Evolutionary conservation across 2,888 invertebrate species (phyloP), one percentile per base, ranked within the genome.

Genomic region (Callimorpha dominula): DNA sequence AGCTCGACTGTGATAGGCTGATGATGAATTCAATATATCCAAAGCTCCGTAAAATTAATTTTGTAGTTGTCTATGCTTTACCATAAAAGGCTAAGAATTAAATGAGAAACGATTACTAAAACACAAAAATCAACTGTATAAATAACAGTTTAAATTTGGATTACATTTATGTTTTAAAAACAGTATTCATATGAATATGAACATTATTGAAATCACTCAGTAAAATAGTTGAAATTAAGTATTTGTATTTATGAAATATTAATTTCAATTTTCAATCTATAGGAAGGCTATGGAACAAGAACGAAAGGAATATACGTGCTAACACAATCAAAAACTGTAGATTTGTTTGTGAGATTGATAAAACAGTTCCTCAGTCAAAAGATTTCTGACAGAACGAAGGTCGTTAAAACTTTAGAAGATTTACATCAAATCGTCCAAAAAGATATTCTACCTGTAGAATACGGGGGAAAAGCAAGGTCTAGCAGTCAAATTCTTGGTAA

Each of bases 241-340:
- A 50, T 14, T n/a, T n/a, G 15, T 43, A 3, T 17, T 46, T 20
- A 20, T 57, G 9, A 31, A 49, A 42, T 1, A 43, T 46, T 46
- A 11, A 42, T 54, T 43, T 20, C 52, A 57, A 54, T 71, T 66
- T 74, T 54, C 11, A 9, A 46, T 9, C 82, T 81, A n/a, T 77
- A 88, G 91, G 86, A 89, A 75, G 88, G 89, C 6, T 89, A 78
- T 15, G 88, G 88, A 0, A 79, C 87, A 62, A 83, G 86, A 74
- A 7, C 81, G 42, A 83, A 70, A 73, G 85, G 80, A 0, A 85
- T 91, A 9, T 85, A 91, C 75, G 43, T 90, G 0, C 20, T 90
- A 17, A 83, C 87, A 1, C 42, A 83, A 12, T 91, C 92, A 0
- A 89, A 87, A 70, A 52, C 85, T 0, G 68, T 90, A 0, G 89